Percentiles rank a stretch among this genome's conserved stretches.
Evolutionary conservation across 1,140 invertebrate genomes (phyloP).

Genomic region (Hylaeus volcanicus): DNA sequence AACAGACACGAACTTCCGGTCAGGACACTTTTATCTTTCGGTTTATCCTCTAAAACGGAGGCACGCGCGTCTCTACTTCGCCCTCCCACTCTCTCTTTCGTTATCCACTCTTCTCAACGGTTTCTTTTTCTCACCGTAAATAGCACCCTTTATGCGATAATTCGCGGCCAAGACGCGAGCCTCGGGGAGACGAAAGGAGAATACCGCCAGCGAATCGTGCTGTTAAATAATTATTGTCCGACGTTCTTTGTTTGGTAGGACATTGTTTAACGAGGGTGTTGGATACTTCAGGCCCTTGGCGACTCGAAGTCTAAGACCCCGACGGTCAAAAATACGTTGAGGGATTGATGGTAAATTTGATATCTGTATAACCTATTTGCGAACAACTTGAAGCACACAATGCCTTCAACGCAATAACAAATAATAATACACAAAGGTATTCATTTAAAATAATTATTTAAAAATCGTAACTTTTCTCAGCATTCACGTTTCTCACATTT

Average conservation of each 20-base stretch:
- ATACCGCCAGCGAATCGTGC: constrained; percentile 15
- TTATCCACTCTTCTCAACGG: not conserved
- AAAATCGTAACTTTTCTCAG: too few species aligned
- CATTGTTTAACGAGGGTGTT: constrained; percentile 2
- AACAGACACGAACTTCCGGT: constrained; percentile 42
- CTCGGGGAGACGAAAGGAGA: not conserved
- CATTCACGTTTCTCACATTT: too few species aligned
- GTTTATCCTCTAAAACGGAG: constrained; percentile 59
- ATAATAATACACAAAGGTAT: too few species aligned
- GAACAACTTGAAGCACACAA: too few species aligned
- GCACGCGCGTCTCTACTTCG: constrained; percentile 12
- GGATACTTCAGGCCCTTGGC: too few species aligned
- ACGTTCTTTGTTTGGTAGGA: not conserved
- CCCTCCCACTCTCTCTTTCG: not conserved
- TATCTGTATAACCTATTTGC: too few species aligned
- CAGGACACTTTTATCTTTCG: constrained; percentile 58
- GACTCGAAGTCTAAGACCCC: too few species aligned
- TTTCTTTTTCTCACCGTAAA: constrained; percentile 4
- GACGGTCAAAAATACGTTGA: too few species aligned
- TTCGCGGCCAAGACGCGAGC: not conserved
- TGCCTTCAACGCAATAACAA: too few species aligned
- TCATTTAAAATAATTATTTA: too few species aligned
- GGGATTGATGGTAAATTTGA: too few species aligned
- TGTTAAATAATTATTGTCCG: constrained; percentile 18
- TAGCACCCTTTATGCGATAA: constrained; percentile 25